Base-by-base conservation (phyloP, 2,888 invertebrate genomes). In the Onthophagus sagittarius region DNA sequence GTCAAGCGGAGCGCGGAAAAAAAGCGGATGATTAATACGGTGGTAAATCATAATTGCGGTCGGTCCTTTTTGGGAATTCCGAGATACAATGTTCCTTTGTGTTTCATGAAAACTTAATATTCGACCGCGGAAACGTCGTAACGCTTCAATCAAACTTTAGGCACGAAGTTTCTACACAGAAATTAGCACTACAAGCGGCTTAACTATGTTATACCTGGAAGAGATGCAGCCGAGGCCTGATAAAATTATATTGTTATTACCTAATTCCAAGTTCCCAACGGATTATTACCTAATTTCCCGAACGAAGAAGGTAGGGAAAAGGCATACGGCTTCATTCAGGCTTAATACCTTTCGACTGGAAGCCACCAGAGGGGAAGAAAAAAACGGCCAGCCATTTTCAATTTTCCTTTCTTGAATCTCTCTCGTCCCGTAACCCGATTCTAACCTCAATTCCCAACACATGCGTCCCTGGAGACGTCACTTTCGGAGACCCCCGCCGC, bases 101-200 rank as follows among this genome's bases (percentile, higher is more conserved):
- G 6, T 23, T 23, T 23, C 39, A 7, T 53, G 39, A 53, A 53
- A 53, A 53, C 39, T 53, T 53, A 53, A 53, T 53, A 53, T 53
- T 53, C 39, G 39, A 53, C 39, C 39, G 39, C 39, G 9, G 39
- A 11, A 53, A 53, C 6, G 39, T 53, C 39, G 39, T 53, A 67
- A 67, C 31, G 32, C 67, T 67, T 67, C 67, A 67, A 67, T 67
- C 67, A 67, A 67, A 67, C 67, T 67, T 67, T 67, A 67, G 23
- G 67, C 67, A 0, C n/a, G 32, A 67, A 67, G 67, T 67, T 67
- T 67, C 67, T 32, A 67, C 23, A 23, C 67, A 31, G 67, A 67
- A 67, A 67, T 67, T 67, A 31, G 32, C 23, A 67, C 15, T 23
- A 67, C 67, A 67, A 67, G 67, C 32, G 23, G 67, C 39, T 53